A percentile compares a stretch with the other conserved stretches of the same genome.
These are phyloP conservation scores for Pycnonotus jocosus DNA, from an alignment of 2,113 vertebrate species.

Conservation along the genomic window DNA sequence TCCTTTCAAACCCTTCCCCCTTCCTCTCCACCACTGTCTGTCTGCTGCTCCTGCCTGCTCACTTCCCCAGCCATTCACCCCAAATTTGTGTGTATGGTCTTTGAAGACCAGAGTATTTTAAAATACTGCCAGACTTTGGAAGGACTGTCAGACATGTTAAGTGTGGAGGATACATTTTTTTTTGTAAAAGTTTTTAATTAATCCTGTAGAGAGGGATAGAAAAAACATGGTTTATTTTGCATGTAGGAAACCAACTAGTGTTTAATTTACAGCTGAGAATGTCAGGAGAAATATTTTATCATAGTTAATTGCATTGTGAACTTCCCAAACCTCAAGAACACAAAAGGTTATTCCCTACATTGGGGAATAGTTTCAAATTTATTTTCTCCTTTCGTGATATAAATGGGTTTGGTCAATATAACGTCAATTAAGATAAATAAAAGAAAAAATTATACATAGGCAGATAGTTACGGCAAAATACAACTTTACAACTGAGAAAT, in stretches of 20 bases:
- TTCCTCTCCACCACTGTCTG: not conserved
- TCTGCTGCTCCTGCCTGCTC: not conserved
- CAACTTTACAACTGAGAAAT: not conserved
- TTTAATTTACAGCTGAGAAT: not conserved
- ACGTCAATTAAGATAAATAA: not conserved
- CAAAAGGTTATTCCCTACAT: not conserved
- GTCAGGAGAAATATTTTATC: not conserved
- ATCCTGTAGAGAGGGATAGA: not conserved
- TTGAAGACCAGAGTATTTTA: not conserved
- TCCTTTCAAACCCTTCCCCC: not conserved
- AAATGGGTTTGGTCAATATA: not conserved
- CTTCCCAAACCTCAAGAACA: not conserved
- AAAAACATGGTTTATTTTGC: not conserved
- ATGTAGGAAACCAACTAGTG: not conserved
- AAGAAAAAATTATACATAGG: not conserved
- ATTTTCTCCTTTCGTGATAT: not conserved
- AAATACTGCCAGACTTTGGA: not conserved
- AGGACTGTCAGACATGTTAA: not conserved
- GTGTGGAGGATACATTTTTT: not conserved
- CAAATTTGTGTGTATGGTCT: not conserved
- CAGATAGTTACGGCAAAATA: not conserved
- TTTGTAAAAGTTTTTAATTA: not conserved
- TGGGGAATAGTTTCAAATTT: not conserved
- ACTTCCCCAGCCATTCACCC: not conserved
- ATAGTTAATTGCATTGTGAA: not conserved